Conservation (phyloP, 2,888 invertebrate species). For the Diachrysia chrysitis region DNA sequence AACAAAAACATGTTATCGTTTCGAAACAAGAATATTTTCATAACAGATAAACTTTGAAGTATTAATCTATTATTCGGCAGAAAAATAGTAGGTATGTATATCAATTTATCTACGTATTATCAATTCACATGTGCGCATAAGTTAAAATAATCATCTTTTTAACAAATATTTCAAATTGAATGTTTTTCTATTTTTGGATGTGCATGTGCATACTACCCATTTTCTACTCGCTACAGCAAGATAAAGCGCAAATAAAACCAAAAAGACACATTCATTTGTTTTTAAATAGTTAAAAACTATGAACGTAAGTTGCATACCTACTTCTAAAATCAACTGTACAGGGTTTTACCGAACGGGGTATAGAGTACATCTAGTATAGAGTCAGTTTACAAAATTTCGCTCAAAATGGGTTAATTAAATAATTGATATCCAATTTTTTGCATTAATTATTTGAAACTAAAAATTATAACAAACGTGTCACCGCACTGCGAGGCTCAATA, state of each 20-base stretch:
- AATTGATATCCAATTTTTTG: too few relatives aligned
- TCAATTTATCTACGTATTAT: slow-evolving; percentile 1
- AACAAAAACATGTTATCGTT: background rate
- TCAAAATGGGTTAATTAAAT: too few relatives aligned
- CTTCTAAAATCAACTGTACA: too few relatives aligned
- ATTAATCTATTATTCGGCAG: background rate
- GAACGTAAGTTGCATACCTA: too few relatives aligned
- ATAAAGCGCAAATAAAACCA: background rate
- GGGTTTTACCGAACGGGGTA: too few relatives aligned
- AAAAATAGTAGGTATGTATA: background rate
- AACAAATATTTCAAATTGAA: background rate
- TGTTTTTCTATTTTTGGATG: background rate
- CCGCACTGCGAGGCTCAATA: too few relatives aligned
- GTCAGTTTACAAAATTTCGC: too few relatives aligned
- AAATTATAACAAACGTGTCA: too few relatives aligned
- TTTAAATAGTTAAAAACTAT: too few relatives aligned
- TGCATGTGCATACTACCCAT: background rate
- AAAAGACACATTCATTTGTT: background rate
- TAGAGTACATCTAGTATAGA: too few relatives aligned
- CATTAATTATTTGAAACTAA: too few relatives aligned
- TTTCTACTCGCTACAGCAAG: background rate
- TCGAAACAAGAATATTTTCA: slow-evolving; percentile 9
- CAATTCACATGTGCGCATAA: background rate
- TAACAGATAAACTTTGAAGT: slow-evolving; percentile 7
- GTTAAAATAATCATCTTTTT: background rate